Evolutionary conservation across 2,113 vertebrate species (phyloP).

Genomic region (Atractosteus spatula): DNA sequence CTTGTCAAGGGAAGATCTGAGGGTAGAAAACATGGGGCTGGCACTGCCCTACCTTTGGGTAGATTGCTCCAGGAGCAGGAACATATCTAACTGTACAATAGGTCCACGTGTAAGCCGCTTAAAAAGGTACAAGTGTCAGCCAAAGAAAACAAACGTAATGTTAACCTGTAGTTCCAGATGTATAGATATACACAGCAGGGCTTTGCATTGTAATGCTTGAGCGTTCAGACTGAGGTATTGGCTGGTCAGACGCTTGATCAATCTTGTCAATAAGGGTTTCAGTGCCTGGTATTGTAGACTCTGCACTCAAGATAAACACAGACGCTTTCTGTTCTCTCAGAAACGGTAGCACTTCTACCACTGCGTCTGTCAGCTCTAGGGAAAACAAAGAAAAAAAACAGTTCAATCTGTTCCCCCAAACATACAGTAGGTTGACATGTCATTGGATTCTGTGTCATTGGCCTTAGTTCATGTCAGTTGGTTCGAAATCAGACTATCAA

Average conservation of each 20-base stretch:
- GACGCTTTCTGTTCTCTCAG: slow-evolving; percentile 64
- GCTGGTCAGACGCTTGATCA: slow-evolving; percentile 57
- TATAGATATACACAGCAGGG: slow-evolving; percentile 81
- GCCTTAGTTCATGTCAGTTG: too few relatives aligned
- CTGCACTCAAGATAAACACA: slow-evolving; percentile 68
- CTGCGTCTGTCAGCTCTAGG: slow-evolving; percentile 65
- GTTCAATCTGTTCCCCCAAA: too few relatives aligned
- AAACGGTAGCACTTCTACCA: slow-evolving; percentile 73
- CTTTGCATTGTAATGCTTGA: slow-evolving; percentile 65
- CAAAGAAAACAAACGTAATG: too few relatives aligned
- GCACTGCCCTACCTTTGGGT: too few relatives aligned
- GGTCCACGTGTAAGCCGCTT: background rate
- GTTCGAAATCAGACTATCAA: too few relatives aligned
- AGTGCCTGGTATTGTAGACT: slow-evolving; percentile 59
- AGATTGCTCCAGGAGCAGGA: too few relatives aligned
- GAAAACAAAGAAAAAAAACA: background rate
- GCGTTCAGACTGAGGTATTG: slow-evolving; percentile 63
- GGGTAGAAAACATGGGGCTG: too few relatives aligned
- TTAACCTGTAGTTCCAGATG: slow-evolving; percentile 85
- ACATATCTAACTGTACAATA: background rate
- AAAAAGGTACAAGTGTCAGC: background rate
- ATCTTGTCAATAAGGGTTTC: slow-evolving; percentile 67
- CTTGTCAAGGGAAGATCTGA: too few relatives aligned
- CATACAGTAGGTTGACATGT: too few relatives aligned
- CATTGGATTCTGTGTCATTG: too few relatives aligned